These are phyloP conservation scores for Macaca nemestrina DNA, from an alignment of 2,113 vertebrate species.

Conservation along the genomic window DNA sequence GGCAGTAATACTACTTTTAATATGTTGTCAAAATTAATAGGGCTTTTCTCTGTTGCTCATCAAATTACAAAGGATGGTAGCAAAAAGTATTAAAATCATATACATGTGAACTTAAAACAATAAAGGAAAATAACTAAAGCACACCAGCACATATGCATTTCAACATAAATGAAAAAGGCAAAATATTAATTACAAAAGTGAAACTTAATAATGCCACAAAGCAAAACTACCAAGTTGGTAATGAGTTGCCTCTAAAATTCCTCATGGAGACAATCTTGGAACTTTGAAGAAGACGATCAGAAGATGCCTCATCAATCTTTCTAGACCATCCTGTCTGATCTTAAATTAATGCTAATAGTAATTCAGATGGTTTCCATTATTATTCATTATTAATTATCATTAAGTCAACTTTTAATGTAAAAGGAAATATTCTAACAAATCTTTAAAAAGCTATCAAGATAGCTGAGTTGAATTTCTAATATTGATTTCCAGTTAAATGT, in stretches of 20 bases:
- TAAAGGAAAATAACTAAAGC: background rate
- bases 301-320: background rate
- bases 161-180: slow-evolving; percentile 3
- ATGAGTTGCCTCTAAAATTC: background rate
- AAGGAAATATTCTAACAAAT: slow-evolving; percentile 53
- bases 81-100: background rate
- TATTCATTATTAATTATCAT: slow-evolving; percentile 52
- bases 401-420: slow-evolving; percentile 42
- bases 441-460: slow-evolving; percentile 43
- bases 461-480: background rate
- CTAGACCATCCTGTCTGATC: slow-evolving; percentile 1
- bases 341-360: slow-evolving; percentile 49
- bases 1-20: background rate
- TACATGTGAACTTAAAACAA: background rate
- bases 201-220: background rate
- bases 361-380: slow-evolving; percentile 16
- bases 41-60: background rate
- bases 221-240: background rate
- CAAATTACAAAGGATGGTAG: slow-evolving; percentile 6
- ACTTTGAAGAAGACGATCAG: slow-evolving; percentile 10
- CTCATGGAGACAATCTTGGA: background rate
- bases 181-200: slow-evolving; percentile 15
- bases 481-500: slow-evolving; percentile 44
- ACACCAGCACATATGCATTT: background rate
- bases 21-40: background rate